Evolutionary conservation across 2,888 invertebrate species (phyloP).

Genomic region (Auanema sp.): DNA sequence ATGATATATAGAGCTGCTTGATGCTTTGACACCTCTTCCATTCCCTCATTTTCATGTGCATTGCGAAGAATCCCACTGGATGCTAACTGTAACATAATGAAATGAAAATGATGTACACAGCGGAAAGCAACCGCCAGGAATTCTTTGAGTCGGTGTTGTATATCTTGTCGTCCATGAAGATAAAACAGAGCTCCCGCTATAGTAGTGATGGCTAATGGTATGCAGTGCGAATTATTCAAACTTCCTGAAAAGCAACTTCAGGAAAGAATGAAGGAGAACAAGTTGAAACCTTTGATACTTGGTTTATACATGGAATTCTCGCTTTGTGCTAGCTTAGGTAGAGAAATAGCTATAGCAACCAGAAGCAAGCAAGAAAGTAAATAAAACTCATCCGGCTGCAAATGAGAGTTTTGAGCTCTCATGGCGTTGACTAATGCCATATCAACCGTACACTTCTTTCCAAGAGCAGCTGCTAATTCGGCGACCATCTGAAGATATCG

Average conservation of each 20-base stretch:
- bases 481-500: conserved; percentile 32
- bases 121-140: conserved; percentile 72
- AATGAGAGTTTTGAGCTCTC: conserved; percentile 73
- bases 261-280: background rate
- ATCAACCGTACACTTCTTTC: conserved; percentile 89
- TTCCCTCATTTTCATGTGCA: conserved; percentile 84
- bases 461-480: conserved; percentile 96
- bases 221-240: conserved; percentile 94
- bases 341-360: conserved; percentile 97
- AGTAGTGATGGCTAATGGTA: conserved; percentile 91
- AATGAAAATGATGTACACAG: conserved; percentile 1
- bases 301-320: conserved; percentile 73
- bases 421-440: conserved; percentile 88
- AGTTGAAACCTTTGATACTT: conserved; percentile 29
- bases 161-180: conserved; percentile 91
- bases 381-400: conserved; percentile 56
- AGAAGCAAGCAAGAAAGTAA: conserved; percentile 85
- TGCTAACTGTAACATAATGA: conserved; percentile 73
- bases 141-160: conserved; percentile 96
- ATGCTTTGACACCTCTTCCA: conserved; percentile 89
- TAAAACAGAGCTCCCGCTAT: conserved; percentile 95
- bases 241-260: conserved; percentile 23
- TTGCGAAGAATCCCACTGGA: conserved; percentile 90
- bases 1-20: conserved; percentile 90
- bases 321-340: conserved; percentile 87